phyloP scores from a whole-genome alignment of 2,113 vertebrate genomes.

The Toxostoma redivivum region DNA sequence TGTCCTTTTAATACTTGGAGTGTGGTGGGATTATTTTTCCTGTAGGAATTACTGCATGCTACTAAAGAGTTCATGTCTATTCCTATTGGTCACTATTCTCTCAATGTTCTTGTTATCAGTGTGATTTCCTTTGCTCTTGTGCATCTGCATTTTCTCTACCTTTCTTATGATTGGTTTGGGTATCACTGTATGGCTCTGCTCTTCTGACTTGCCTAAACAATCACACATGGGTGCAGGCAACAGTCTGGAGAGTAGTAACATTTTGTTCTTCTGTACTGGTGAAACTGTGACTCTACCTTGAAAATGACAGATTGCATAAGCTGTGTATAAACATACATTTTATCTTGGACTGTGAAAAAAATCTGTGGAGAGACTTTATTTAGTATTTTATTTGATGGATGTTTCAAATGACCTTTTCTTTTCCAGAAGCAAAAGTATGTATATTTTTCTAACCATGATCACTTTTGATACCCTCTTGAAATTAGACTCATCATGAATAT shows the following conservation, averaged over 20 bases:
- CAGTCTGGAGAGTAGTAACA: neutral
- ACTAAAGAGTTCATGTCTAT: neutral
- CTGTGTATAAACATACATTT: neutral
- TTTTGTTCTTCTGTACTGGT: neutral
- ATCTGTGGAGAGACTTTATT: neutral
- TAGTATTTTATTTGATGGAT: neutral
- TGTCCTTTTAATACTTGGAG: conserved; percentile 40
- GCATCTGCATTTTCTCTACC: neutral
- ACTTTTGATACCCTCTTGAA: conserved; percentile 42
- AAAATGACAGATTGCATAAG: neutral
- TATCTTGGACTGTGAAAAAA: neutral
- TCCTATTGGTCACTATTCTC: neutral
- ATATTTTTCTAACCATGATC: conserved; percentile 49
- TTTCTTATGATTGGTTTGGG: neutral
- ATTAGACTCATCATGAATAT: neutral
- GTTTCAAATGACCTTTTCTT: neutral
- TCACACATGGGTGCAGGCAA: neutral
- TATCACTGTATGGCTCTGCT: neutral
- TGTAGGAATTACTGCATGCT: neutral
- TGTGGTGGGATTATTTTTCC: neutral
- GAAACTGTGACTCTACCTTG: neutral
- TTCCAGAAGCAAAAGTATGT: conserved; percentile 15
- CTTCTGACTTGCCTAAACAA: neutral
- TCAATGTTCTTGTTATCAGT: neutral
- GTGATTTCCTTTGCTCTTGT: neutral